Percentiles rank a stretch among this genome's conserved stretches.
phyloP scores from a whole-genome alignment of 2,888 invertebrate genomes.

The Germaria angustata region DNA sequence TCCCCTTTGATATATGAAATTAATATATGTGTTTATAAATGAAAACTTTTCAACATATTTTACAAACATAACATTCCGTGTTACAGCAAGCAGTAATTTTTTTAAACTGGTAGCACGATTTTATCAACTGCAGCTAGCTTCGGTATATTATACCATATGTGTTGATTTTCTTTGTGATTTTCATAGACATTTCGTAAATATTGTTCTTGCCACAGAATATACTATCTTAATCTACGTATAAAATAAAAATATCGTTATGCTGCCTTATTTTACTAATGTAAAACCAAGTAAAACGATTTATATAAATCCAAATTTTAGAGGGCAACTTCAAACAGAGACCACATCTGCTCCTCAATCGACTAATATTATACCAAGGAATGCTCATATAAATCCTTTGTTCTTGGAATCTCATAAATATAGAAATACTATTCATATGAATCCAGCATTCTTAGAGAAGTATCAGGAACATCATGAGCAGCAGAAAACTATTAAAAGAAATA shows the following conservation, averaged over 20 bases:
- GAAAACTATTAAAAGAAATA: neutral
- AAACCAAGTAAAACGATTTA: constrained; percentile 72
- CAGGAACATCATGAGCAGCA: constrained; percentile 33
- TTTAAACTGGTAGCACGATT: neutral
- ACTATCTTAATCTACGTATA: neutral
- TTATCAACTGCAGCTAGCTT: constrained; percentile 32
- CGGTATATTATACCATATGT: constrained; percentile 9
- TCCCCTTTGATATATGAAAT: too few relatives aligned
- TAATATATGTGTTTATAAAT: too few relatives aligned
- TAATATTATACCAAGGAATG: constrained; percentile 41
- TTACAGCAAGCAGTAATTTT: too few relatives aligned
- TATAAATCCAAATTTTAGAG: constrained; percentile 78
- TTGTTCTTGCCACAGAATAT: too few relatives aligned
- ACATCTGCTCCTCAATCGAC: neutral
- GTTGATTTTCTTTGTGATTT: too few relatives aligned
- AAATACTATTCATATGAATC: constrained; percentile 78
- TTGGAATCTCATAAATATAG: constrained; percentile 41
- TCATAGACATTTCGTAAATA: too few relatives aligned
- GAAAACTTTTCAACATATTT: too few relatives aligned
- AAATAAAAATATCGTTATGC: constrained; percentile 69
- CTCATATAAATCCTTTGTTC: constrained; percentile 73
- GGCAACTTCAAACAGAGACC: constrained; percentile 34
- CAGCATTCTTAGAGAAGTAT: constrained; percentile 73
- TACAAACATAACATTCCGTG: too few relatives aligned
- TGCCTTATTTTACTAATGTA: constrained; percentile 73